These are phyloP conservation scores for Notarius quadriscutis DNA, from an alignment of 2,113 vertebrate species.

Conservation along the genomic window DNA sequence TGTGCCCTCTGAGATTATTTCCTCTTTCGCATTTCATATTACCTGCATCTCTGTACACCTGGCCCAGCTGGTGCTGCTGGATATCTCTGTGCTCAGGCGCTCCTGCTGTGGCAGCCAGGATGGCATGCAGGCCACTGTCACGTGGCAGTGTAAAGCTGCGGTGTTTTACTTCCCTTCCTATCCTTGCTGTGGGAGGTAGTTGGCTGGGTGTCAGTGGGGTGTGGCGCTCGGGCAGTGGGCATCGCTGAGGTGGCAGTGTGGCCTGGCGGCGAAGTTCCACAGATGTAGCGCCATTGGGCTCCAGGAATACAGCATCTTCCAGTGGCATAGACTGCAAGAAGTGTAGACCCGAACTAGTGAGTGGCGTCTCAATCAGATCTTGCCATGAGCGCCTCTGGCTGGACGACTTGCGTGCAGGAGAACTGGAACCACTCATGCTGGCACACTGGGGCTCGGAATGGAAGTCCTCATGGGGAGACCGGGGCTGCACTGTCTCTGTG, in stretches of 20 bases:
- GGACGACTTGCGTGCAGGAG: slow-evolving; percentile 83
- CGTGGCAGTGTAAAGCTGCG: slow-evolving; percentile 95
- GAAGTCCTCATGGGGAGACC: slow-evolving; percentile 92
- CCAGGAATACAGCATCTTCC: slow-evolving; percentile 84
- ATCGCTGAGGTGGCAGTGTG: slow-evolving; percentile 89
- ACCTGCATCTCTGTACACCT: slow-evolving; percentile 74
- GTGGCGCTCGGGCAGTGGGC: slow-evolving; percentile 89
- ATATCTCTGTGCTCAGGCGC: slow-evolving; percentile 77
- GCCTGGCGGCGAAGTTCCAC: slow-evolving; percentile 92
- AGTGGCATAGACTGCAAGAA: slow-evolving; percentile 92
- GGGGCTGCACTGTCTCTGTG: slow-evolving; percentile 93
- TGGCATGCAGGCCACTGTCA: slow-evolving; percentile 92
- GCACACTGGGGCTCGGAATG: slow-evolving; percentile 77
- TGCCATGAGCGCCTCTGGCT: slow-evolving; percentile 95
- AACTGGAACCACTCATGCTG: slow-evolving; percentile 72
- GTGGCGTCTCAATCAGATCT: slow-evolving; percentile 90
- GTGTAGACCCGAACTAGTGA: slow-evolving; percentile 88
- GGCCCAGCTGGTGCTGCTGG: slow-evolving; percentile 76
- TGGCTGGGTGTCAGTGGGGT: slow-evolving; percentile 74
- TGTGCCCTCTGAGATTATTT: neutral
- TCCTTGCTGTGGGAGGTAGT: slow-evolving; percentile 59
- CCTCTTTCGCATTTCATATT: neutral
- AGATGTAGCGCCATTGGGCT: slow-evolving; percentile 75
- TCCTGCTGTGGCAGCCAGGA: slow-evolving; percentile 80
- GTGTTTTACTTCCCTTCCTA: slow-evolving; percentile 80